Evolutionary conservation across 2,113 vertebrate species (phyloP).

Genomic region (Mola mola): DNA sequence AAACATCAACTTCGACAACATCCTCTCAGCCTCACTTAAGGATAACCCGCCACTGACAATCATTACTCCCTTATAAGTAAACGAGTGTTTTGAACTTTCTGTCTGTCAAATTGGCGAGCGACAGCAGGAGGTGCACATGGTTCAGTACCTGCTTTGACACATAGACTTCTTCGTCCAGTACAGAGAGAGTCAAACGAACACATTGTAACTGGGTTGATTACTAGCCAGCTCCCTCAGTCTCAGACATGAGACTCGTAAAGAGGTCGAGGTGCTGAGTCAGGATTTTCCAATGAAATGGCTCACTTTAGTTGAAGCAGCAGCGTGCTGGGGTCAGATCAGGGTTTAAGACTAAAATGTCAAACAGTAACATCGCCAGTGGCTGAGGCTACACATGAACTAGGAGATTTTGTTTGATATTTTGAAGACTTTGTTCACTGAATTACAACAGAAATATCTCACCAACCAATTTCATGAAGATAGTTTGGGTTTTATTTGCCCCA

Average conservation of each 20-base stretch:
- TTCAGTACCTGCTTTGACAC: constrained; percentile 20
- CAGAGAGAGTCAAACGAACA: constrained; percentile 7
- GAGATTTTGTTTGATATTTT: neutral
- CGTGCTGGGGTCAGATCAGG: constrained; percentile 28
- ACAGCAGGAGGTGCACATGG: constrained; percentile 12
- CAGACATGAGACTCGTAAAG: constrained; percentile 27
- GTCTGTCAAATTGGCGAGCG: constrained; percentile 6
- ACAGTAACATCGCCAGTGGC: constrained; percentile 16
- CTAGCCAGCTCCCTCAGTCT: neutral
- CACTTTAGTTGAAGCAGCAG: constrained; percentile 19
- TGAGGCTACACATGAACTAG: neutral
- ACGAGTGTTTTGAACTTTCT: constrained; percentile 35
- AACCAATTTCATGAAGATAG: too few relatives aligned
- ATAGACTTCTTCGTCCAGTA: neutral
- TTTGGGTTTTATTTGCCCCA: too few relatives aligned
- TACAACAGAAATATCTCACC: too few relatives aligned
- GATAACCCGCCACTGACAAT: constrained; percentile 53
- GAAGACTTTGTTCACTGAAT: neutral
- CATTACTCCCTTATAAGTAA: constrained; percentile 61
- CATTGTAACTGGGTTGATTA: constrained; percentile 17
- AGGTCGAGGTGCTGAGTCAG: constrained; percentile 36
- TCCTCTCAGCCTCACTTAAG: constrained; percentile 9
- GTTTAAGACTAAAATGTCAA: constrained; percentile 50
- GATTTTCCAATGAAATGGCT: constrained; percentile 28
- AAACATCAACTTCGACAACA: constrained; percentile 19